A percentile compares a stretch with the other conserved stretches of the same genome.
Conservation (phyloP, 2,797 vertebrate genomes). For the Danio choprae region DNA sequence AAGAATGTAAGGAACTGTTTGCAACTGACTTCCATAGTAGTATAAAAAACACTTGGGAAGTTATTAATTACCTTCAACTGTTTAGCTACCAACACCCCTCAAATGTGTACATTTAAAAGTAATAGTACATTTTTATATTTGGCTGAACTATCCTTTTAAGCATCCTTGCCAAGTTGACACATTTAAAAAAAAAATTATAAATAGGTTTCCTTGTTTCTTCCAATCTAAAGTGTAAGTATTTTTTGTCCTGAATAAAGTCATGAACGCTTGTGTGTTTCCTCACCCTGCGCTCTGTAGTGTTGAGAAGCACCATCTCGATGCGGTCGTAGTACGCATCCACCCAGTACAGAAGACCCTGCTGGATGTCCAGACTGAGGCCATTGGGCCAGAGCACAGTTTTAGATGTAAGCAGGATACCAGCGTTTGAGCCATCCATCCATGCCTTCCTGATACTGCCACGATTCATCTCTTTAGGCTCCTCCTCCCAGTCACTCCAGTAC, state of each 20-base stretch:
- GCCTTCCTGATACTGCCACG: conserved; percentile 95
- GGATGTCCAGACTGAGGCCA: conserved; percentile 93
- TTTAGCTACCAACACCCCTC: no score
- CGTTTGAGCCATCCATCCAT: conserved; percentile 97
- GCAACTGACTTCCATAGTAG: no score
- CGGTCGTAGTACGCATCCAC: conserved; percentile 97
- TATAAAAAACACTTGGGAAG: no score
- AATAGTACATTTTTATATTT: no score
- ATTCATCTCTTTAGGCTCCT: conserved; percentile 95
- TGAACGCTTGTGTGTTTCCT: conserved; percentile 38
- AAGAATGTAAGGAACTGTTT: no score
- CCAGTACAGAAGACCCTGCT: conserved; percentile 92
- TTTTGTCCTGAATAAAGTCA: neutral
- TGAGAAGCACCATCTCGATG: conserved; percentile 92
- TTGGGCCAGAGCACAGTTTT: conserved; percentile 98
- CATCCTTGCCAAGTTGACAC: no score
- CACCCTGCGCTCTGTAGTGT: conserved; percentile 90
- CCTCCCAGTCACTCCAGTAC: conserved; percentile 99
- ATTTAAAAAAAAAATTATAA: no score
- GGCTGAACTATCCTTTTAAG: no score
- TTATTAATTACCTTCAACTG: no score
- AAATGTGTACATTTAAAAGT: no score
- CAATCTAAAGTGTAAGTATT: neutral
- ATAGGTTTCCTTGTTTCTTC: neutral
- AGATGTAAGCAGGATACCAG: conserved; percentile 91